Percentiles rank a stretch among this genome's conserved stretches.
Conservation (phyloP, 2,888 invertebrate genomes). For the Hirtodrosophila alboralis region DNA sequence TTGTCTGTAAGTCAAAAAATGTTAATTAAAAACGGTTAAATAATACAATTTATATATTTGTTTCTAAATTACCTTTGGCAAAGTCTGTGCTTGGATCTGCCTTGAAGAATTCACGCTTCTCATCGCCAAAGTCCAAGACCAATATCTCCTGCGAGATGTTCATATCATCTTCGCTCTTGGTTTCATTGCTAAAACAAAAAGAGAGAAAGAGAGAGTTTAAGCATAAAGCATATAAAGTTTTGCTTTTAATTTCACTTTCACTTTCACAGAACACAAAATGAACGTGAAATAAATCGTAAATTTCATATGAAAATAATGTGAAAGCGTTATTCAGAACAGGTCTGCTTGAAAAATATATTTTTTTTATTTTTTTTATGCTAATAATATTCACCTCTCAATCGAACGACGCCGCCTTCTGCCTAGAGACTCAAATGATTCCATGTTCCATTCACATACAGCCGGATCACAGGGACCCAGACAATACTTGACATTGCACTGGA, state of each 20-base stretch:
- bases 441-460: constrained; percentile 95
- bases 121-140: constrained; percentile 96
- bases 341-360: no score
- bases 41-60: no score
- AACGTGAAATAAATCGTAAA: no score
- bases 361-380: no score
- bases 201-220: background rate
- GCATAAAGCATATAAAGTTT: no score
- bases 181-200: constrained; percentile 85
- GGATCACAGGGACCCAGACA: constrained; percentile 97
- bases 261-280: no score
- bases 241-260: no score
- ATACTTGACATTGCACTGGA: constrained; percentile 98
- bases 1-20: constrained; percentile 87
- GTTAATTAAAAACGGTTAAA: background rate
- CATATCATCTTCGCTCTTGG: constrained; percentile 88
- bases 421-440: constrained; percentile 95
- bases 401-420: constrained; percentile 92
- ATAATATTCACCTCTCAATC: constrained; percentile 79
- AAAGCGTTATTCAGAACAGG: no score
- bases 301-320: no score
- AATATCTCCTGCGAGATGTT: constrained; percentile 97
- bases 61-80: constrained; percentile 88
- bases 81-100: constrained; percentile 91
- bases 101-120: constrained; percentile 92